Evolutionary conservation across 2,888 invertebrate species (phyloP), one percentile per base, ranked within the genome.

Genomic region (Linyphia triangularis): DNA sequence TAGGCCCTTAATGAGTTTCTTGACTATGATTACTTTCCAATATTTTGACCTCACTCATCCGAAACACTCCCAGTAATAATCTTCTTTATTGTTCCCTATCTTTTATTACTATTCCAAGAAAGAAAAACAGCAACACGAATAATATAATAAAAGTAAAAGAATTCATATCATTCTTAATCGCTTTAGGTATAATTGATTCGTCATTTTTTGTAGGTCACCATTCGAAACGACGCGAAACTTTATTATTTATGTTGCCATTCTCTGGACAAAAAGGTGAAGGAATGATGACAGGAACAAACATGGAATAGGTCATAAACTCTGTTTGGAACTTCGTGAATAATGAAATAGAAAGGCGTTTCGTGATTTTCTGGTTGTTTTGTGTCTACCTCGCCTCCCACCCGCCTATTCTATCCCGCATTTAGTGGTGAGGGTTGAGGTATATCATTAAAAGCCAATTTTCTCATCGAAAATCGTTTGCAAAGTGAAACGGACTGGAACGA

Each of bases 301-400:
- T 67, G 33, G 19, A 67, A 67, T 19, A 33, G 67, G 67, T 67
- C 67, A 33, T 67, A 30, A 33, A 30, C 19, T 67, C n/a, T 33
- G 33, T 16, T n/a, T 24, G 26, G 24, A 63, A 63, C 63, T 13
- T 24, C 5, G 33, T 10, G n/a, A 67, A 67, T 67, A 67, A 67
- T 33, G 33, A 33, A 67, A 33, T 30, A 67, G 28, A n/a, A 26
- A 33, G 67, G 67, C 67, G 67, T 67, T 30, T 33, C 28, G 67
- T 33, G 67, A 67, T 67, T 67, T 67, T 67, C 30, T 67, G 67
- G 30, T 33, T 19, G 33, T 67, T 67, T 30, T 67, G 67, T 67
- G 67, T 51, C 16, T 51, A 33, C 33, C 19, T 33, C 13, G 22
- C 63, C 2, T 19, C 33, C 26, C n/a, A 9, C 28, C 24, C 22